Evolutionary conservation across 2,888 invertebrate genomes (phyloP), one percentile per base, ranked within the genome.

Genomic region (Acronicta leporina): DNA sequence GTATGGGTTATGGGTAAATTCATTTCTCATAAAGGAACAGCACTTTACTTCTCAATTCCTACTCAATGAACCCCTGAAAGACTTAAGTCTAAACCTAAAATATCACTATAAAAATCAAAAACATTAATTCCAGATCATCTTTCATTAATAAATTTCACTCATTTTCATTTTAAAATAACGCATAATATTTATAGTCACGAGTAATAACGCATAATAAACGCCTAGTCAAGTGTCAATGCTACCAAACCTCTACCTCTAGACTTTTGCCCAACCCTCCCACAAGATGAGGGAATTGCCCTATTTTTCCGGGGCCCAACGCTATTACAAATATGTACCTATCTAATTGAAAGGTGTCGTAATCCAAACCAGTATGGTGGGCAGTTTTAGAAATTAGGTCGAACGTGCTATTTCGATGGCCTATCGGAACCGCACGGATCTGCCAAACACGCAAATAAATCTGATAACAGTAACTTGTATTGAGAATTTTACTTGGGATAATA

Each of bases 321-420:
- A 55, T 20, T 49, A 69, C 57, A 63, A 69, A 63, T 68, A 71
- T 71, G 45, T 72, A 57, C 57, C 45, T 53, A 73, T 50, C 74
- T 76, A 81, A 81, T 81, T 82, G 81, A 75, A 80, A 79, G 77
- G 77, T 79, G 75, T 77, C 68, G 77, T 75, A 82, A 81, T 68
- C 63, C 55, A 30, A 38, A 62, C 58, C 63, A 43, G 60, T 49
- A 63, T 55, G 49, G 70, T 65, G 68, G 71, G 75, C 73, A 77
- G 77, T 78, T 80, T 75, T 76, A 80, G 83, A 80, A 84, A 81
- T 79, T 79, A 61, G 84, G 84, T 84, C 84, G 75, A 74, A 81
- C 82, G 82, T 82, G 82, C 73, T 64, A 61, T 63, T 61, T 46
- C 33, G 63, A 41, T 47, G 52, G 52, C 56, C 66, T 67, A 71